phyloP scores from a whole-genome alignment of 1,140 invertebrate genomes.

The Harpegnathos saltator region DNA sequence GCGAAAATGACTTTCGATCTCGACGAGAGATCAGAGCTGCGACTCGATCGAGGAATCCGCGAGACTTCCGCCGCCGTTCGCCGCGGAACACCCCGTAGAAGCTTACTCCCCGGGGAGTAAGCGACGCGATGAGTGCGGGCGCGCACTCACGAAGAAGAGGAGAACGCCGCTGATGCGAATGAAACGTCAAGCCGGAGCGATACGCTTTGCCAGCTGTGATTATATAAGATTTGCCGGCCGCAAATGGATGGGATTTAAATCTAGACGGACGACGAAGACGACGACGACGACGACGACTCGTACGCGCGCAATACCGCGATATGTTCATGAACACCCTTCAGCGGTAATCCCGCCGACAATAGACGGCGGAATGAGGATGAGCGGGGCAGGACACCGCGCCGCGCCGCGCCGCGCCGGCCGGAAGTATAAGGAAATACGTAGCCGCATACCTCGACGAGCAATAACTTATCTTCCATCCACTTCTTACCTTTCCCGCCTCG shows the following conservation, averaged over 20 bases:
- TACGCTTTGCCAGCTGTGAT: constrained; percentile 30
- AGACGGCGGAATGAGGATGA: constrained; percentile 14
- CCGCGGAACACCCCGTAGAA: background rate
- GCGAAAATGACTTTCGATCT: background rate
- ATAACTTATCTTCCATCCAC: constrained; percentile 66
- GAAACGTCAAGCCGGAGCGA: constrained; percentile 26
- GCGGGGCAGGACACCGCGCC: too few relatives aligned
- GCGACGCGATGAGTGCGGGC: too few relatives aligned
- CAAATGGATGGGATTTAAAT: constrained; percentile 58
- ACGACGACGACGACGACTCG: too few relatives aligned
- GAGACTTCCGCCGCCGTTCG: background rate
- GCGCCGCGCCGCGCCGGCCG: too few relatives aligned
- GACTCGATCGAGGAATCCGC: background rate
- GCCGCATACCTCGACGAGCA: constrained; percentile 68
- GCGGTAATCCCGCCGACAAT: constrained; percentile 50
- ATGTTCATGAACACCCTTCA: constrained; percentile 60
- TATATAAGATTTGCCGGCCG: constrained; percentile 51
- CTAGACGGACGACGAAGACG: constrained; percentile 17
- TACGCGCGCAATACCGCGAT: constrained; percentile 26
- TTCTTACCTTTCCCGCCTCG: constrained; percentile 59
- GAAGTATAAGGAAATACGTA: constrained; percentile 61
- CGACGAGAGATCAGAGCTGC: background rate
- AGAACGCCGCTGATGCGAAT: background rate
- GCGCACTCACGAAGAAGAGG: background rate
- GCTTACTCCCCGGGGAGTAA: background rate